These are phyloP conservation scores for Sturnus vulgaris DNA, from an alignment of 2,113 vertebrate species.

Conservation along the genomic window DNA sequence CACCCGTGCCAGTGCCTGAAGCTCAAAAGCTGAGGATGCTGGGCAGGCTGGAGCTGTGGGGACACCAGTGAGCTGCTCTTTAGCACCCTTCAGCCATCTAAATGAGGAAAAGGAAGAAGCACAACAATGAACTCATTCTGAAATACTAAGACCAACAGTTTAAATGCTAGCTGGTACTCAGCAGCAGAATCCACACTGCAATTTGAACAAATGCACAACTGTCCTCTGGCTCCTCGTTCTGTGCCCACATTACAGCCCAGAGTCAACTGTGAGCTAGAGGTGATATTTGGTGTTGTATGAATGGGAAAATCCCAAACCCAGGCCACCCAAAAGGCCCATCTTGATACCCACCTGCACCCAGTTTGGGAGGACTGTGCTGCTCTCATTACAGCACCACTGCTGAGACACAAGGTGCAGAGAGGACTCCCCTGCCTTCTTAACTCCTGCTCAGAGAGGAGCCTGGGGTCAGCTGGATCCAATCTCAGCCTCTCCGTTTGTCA, in stretches of 20 bases:
- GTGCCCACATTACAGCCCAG: not conserved
- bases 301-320: not conserved
- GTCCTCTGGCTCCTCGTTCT: not conserved
- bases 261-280: not conserved
- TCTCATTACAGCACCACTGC: not conserved
- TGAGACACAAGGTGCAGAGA: not conserved
- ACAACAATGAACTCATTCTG: not conserved
- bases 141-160: not conserved
- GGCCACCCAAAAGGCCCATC: fast-evolving
- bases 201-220: not conserved
- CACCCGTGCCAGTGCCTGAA: not conserved
- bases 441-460: not conserved
- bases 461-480: not conserved
- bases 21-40: not conserved
- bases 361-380: not conserved
- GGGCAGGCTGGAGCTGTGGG: not conserved
- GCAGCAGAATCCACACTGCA: not conserved
- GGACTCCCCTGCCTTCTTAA: not conserved
- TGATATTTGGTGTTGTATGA: not conserved
- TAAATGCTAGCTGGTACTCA: not conserved
- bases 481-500: not conserved
- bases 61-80: not conserved
- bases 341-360: not conserved
- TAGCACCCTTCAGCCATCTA: not conserved
- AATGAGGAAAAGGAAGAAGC: not conserved